Percentiles rank a stretch among this genome's conserved stretches.
Evolutionary conservation across 2,888 invertebrate species (phyloP).

Genomic region (Rhopalosiphum nymphaeae): DNA sequence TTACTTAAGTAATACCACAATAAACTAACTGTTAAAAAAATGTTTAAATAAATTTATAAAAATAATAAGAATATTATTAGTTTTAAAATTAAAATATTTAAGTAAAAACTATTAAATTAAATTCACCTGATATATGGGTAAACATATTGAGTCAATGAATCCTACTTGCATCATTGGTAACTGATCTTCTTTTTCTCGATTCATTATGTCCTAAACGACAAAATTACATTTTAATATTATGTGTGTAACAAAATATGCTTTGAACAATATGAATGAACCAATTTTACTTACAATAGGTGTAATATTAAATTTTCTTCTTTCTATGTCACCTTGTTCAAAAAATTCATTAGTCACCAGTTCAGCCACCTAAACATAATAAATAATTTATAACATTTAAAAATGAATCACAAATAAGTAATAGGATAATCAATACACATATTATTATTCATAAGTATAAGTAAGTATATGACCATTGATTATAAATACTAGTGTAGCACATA

Average conservation of each 20-base stretch:
- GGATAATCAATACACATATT: neutral
- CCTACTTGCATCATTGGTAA: slow-evolving; percentile 95
- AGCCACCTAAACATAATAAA: slow-evolving; percentile 74
- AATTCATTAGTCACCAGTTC: slow-evolving; percentile 93
- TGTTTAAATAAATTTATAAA: no score
- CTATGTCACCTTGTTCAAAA: slow-evolving; percentile 93
- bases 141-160: slow-evolving; percentile 94
- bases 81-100: neutral
- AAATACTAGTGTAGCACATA: slow-evolving; percentile 66
- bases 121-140: slow-evolving; percentile 92
- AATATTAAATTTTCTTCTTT: slow-evolving; percentile 88
- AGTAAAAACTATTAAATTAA: neutral
- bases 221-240: slow-evolving; percentile 66
- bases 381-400: neutral
- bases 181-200: slow-evolving; percentile 93
- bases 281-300: slow-evolving; percentile 84
- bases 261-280: neutral
- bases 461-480: neutral
- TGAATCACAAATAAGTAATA: neutral
- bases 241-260: neutral
- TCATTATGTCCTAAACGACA: slow-evolving; percentile 87
- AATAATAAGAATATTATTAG: neutral
- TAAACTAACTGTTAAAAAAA: neutral
- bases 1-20: neutral
- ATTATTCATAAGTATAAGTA: neutral